Conservation (phyloP, 2,797 vertebrate genomes). For the Periparus ater region DNA sequence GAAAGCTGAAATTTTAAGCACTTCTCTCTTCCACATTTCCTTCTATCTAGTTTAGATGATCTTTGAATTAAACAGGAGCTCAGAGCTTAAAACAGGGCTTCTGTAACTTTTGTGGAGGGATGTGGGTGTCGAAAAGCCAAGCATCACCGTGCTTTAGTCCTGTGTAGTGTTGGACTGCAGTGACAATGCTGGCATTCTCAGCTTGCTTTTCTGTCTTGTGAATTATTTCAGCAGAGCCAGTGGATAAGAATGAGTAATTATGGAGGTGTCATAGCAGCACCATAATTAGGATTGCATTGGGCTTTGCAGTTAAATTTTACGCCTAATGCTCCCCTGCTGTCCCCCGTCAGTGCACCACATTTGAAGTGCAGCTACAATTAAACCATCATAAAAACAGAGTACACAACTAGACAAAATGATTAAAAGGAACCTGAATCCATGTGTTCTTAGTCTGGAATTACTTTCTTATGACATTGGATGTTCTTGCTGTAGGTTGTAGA, state of each 20-base stretch:
- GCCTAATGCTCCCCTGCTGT: slow-evolving; percentile 68
- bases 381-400: slow-evolving; percentile 61
- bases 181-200: slow-evolving; percentile 31
- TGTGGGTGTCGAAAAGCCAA: neutral
- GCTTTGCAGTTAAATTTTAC: slow-evolving; percentile 68
- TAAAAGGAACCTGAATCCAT: slow-evolving; percentile 45
- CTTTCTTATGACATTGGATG: slow-evolving; percentile 71
- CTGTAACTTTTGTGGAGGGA: neutral
- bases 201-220: slow-evolving; percentile 48
- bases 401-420: slow-evolving; percentile 61
- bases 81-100: neutral
- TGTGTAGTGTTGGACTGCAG: neutral
- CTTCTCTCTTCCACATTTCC: neutral
- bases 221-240: slow-evolving; percentile 60
- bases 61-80: neutral
- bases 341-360: slow-evolving; percentile 44
- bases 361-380: slow-evolving; percentile 69
- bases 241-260: slow-evolving; percentile 71
- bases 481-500: slow-evolving; percentile 43
- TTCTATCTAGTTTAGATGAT: neutral
- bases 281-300: slow-evolving; percentile 70
- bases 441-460: slow-evolving; percentile 8
- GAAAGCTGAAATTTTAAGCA: neutral
- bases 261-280: slow-evolving; percentile 62
- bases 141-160: neutral